Conservation (phyloP, 2,888 invertebrate species). For the Lithophane semibrunnea region DNA sequence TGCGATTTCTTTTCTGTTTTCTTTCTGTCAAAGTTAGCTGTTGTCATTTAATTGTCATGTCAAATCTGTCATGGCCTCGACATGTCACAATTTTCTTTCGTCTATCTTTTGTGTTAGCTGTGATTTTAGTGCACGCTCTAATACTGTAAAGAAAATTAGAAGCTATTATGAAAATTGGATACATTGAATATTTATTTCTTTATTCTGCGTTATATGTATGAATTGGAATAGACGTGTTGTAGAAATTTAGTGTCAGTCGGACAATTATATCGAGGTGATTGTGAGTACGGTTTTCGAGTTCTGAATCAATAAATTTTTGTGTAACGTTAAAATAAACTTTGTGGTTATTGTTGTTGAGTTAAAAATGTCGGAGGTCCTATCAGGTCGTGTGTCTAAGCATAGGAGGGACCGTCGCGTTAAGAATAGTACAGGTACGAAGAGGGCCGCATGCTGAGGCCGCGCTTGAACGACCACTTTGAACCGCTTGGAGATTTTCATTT, state of each 20-base stretch:
- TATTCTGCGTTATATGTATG: conserved; percentile 22
- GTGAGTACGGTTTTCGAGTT: conserved; percentile 79
- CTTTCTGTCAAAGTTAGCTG: conserved; percentile 37
- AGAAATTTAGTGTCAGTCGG: conserved; percentile 66
- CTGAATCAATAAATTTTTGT: conserved; percentile 74
- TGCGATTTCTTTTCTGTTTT: conserved; percentile 19
- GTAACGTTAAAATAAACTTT: conserved; percentile 65
- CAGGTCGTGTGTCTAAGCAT: conserved; percentile 85
- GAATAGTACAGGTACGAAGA: conserved; percentile 85
- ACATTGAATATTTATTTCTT: conserved; percentile 34
- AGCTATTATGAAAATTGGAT: conserved; percentile 56
- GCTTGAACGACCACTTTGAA: conserved; percentile 77
- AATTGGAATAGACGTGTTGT: conserved; percentile 37
- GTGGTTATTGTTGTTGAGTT: conserved; percentile 65
- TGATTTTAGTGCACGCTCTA: conserved; percentile 73
- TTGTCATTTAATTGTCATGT: conserved; percentile 21
- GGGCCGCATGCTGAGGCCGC: conserved; percentile 78
- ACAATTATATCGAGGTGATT: conserved; percentile 75
- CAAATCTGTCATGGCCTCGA: conserved; percentile 66
- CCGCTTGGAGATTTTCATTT: conserved; percentile 77
- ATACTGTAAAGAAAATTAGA: conserved; percentile 62
- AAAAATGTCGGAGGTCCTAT: conserved; percentile 85
- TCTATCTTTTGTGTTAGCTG: conserved; percentile 71
- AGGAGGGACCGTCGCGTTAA: conserved; percentile 82
- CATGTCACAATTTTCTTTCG: conserved; percentile 67